Evolutionary conservation across 2,888 invertebrate species (phyloP).

Genomic region (Agrypnus murinus): DNA sequence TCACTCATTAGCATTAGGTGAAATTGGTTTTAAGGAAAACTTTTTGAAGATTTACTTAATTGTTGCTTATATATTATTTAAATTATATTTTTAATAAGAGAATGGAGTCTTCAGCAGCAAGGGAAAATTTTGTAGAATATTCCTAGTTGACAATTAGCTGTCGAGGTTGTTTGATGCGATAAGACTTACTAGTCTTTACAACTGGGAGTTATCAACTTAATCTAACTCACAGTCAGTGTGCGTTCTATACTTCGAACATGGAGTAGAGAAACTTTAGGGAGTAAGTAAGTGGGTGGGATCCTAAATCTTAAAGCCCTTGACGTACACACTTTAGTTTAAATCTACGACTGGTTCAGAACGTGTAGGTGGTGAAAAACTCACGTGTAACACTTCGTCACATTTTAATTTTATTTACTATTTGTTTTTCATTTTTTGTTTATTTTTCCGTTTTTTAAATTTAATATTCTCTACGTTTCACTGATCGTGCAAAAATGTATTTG

Average conservation of each 20-base stretch:
- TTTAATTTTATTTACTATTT: no score
- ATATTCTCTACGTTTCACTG: no score
- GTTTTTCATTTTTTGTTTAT: no score
- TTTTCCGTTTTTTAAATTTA: no score
- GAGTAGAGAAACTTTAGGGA: background rate
- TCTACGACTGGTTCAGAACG: background rate
- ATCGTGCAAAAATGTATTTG: no score
- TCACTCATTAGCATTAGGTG: slow-evolving; percentile 26
- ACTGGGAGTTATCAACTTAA: background rate
- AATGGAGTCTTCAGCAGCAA: no score
- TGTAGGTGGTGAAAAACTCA: background rate
- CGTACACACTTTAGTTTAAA: background rate
- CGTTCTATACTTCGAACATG: background rate
- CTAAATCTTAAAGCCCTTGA: slow-evolving; percentile 12
- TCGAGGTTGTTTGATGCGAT: slow-evolving; percentile 33
- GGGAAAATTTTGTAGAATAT: no score
- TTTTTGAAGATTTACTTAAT: background rate
- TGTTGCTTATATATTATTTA: no score
- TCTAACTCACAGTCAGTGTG: background rate
- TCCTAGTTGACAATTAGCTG: slow-evolving; percentile 28
- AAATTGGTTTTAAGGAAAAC: slow-evolving; percentile 21
- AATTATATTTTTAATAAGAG: no score
- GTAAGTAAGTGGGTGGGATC: background rate
- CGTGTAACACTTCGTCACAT: no score
- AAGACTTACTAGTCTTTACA: slow-evolving; percentile 21